Evolutionary conservation across 1,140 invertebrate genomes (phyloP).

Genomic region (Coelopa frigida): DNA sequence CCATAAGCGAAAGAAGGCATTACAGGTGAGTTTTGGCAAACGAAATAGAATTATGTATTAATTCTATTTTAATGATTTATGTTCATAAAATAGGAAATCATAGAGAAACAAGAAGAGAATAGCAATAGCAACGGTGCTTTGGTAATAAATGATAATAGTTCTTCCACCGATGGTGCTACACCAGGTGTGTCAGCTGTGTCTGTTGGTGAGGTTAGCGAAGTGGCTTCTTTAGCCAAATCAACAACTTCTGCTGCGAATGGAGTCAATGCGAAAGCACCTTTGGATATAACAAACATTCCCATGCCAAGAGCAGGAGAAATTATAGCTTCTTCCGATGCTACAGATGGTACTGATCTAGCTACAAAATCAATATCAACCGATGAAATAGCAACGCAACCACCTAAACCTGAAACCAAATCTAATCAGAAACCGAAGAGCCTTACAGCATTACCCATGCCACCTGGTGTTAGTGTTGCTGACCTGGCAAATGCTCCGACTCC

Average conservation of each 20-base stretch:
- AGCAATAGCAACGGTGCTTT: slow-evolving; percentile 39
- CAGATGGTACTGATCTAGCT: slow-evolving; percentile 27
- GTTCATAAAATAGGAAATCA: slow-evolving; percentile 48
- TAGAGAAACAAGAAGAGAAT: slow-evolving; percentile 53
- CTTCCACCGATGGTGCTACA: slow-evolving; percentile 30
- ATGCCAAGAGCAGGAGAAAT: slow-evolving; percentile 45
- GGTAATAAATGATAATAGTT: slow-evolving; percentile 39
- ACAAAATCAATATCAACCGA: slow-evolving; percentile 1
- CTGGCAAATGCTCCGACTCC: slow-evolving; percentile 31
- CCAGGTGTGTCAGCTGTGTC: slow-evolving; percentile 19
- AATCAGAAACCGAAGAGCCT: slow-evolving; percentile 54
- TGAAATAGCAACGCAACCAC: not conserved
- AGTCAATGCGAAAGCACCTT: slow-evolving; percentile 18
- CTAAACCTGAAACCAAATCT: not conserved
- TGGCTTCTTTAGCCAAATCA: not conserved
- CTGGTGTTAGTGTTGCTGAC: slow-evolving; percentile 73
- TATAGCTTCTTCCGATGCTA: not conserved
- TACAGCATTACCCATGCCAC: slow-evolving; percentile 71
- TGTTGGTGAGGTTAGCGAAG: too few species aligned
- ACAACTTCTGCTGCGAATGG: not conserved
- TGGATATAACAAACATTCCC: slow-evolving; percentile 56
- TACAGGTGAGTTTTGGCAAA: slow-evolving; percentile 39
- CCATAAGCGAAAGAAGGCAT: slow-evolving; percentile 67
- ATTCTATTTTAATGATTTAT: slow-evolving; percentile 34
- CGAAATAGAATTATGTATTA: not conserved